A percentile compares a stretch with the other conserved stretches of the same genome.
Conservation (phyloP, 2,888 invertebrate genomes). For the Anthophora plumipes region DNA sequence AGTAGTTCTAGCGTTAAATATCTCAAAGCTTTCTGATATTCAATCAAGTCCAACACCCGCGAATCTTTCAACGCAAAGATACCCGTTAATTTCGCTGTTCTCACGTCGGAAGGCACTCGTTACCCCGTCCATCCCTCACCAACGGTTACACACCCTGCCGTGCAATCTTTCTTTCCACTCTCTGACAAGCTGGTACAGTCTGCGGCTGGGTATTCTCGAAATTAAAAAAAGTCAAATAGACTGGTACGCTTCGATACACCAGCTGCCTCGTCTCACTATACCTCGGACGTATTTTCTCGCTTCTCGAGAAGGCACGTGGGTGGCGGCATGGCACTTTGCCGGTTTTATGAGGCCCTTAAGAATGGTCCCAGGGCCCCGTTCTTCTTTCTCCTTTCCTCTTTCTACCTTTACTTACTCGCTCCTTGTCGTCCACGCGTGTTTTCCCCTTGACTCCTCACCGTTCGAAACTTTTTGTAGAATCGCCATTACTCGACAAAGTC, state of each 20-base stretch:
- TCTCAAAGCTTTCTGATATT: conserved; percentile 1
- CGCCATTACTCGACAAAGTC: conserved; percentile 82
- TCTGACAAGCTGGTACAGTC: conserved; percentile 18
- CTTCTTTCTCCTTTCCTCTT: conserved; percentile 40
- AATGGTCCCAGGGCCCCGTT: conserved; percentile 72
- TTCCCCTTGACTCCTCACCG: conserved; percentile 59
- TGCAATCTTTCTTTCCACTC: conserved; percentile 13
- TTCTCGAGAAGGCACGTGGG: conserved; percentile 81
- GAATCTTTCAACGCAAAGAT: conserved; percentile 4
- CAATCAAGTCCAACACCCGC: conserved; percentile 12
- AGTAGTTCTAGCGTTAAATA: too few species aligned
- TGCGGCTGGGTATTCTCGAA: conserved; percentile 21
- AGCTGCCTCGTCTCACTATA: conserved; percentile 74
- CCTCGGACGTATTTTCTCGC: conserved; percentile 74
- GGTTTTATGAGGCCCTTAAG: conserved; percentile 81
- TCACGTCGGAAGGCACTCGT: conserved; percentile 26
- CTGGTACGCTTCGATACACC: conserved; percentile 72
- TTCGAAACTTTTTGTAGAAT: conserved; percentile 75
- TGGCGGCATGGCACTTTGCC: conserved; percentile 81
- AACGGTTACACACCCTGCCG: conserved; percentile 4
- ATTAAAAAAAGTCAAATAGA: conserved; percentile 65
- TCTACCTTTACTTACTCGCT: conserved; percentile 2
- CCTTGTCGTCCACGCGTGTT: conserved; percentile 45
- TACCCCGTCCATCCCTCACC: neutral
- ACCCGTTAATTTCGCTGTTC: conserved; percentile 44